Conservation (phyloP, 92 coral and sea anemone genomes). For the Phenganax stokvisi region DNA sequence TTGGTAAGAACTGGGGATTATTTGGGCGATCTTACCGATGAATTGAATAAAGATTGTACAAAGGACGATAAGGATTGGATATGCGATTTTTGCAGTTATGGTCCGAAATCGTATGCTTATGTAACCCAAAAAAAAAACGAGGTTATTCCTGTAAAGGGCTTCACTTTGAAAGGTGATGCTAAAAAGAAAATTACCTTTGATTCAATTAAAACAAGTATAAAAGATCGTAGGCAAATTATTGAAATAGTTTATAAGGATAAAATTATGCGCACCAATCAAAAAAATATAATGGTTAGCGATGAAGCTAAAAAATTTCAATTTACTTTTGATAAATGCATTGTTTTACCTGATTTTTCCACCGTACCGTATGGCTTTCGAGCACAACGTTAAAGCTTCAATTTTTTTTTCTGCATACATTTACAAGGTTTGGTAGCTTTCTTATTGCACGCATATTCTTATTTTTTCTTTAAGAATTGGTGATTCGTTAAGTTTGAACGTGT, state of each 20-base stretch:
- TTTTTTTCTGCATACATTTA: too few relatives aligned
- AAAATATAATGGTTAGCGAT: background rate
- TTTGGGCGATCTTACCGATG: too few relatives aligned
- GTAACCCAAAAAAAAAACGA: background rate
- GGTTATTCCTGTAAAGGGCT: slow-evolving; percentile 25
- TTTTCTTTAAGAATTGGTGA: too few relatives aligned
- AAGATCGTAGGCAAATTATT: background rate
- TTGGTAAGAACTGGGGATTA: too few relatives aligned
- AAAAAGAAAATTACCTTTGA: slow-evolving; percentile 21
- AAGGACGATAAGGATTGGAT: too few relatives aligned
- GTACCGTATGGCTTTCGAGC: background rate
- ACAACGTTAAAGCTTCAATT: too few relatives aligned
- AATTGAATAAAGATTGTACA: too few relatives aligned
- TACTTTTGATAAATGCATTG: background rate
- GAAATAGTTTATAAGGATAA: background rate
- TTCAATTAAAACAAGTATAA: background rate
- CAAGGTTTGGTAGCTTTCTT: too few relatives aligned
- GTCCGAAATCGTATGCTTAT: too few relatives aligned
- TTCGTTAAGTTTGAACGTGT: too few relatives aligned
- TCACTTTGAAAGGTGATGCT: slow-evolving; percentile 25
- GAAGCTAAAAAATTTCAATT: background rate
- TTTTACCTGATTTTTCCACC: background rate
- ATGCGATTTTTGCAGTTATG: too few relatives aligned
- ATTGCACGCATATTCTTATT: too few relatives aligned
- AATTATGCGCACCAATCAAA: background rate